These are phyloP conservation scores for Vespertilio murinus DNA, from an alignment of 2,797 vertebrate genomes.

Conservation along the genomic window DNA sequence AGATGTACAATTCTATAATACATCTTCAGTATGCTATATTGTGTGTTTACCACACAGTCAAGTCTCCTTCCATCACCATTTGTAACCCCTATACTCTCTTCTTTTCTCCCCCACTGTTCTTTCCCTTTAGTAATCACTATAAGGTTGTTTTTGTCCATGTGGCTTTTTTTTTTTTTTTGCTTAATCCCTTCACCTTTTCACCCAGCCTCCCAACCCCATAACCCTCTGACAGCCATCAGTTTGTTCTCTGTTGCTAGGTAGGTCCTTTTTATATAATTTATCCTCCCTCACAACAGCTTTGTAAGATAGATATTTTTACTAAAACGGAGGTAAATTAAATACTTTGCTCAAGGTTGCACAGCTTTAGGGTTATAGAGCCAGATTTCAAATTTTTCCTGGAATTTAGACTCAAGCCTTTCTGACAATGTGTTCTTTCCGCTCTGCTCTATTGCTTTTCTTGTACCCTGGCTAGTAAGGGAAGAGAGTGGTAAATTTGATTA, in stretches of 20 bases:
- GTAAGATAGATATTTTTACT: conserved; percentile 43
- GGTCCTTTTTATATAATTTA: conserved; percentile 20
- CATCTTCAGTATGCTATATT: not conserved
- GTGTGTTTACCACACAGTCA: not conserved
- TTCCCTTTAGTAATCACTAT: not conserved
- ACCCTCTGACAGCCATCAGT: not conserved
- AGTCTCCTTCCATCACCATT: not conserved
- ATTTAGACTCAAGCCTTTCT: conserved; percentile 33
- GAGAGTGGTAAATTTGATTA: not conserved
- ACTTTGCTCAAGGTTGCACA: not conserved
- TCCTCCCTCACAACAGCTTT: conserved; percentile 16
- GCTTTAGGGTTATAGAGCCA: conserved; percentile 5
- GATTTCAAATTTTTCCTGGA: conserved; percentile 42
- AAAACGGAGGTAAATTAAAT: conserved; percentile 14
- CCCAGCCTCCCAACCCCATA: not conserved
- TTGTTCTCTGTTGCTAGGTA: not conserved
- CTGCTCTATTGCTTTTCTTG: conserved; percentile 21
- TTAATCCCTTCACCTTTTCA: not conserved
- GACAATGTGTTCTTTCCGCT: conserved; percentile 13
- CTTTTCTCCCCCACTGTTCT: not conserved
- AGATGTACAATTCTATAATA: not conserved
- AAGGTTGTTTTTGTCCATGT: not conserved
- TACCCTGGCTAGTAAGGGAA: not conserved
- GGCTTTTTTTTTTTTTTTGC: not conserved
- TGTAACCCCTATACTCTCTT: not conserved